These are phyloP conservation scores for Zaprionus ornatus DNA, from an alignment of 1,140 invertebrate genomes.

Conservation along the genomic window DNA sequence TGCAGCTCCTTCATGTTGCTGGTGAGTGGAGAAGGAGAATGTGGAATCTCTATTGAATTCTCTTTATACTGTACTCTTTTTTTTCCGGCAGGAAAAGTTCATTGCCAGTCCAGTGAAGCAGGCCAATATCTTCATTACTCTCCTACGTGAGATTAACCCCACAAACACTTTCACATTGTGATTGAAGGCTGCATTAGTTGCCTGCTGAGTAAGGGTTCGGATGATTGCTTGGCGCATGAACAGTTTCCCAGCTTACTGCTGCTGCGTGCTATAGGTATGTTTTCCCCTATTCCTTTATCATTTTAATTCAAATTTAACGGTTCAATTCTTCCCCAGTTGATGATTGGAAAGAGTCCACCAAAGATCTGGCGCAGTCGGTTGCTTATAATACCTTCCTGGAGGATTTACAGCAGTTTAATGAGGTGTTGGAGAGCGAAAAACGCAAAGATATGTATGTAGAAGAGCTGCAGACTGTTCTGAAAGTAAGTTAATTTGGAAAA, in stretches of 20 bases:
- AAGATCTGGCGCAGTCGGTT: slow-evolving; percentile 46
- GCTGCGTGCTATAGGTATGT: too few relatives aligned
- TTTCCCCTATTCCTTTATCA: neutral
- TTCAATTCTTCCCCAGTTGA: slow-evolving; percentile 41
- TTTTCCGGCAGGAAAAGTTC: slow-evolving; percentile 53
- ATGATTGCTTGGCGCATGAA: slow-evolving; percentile 86
- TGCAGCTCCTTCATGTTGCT: slow-evolving; percentile 74
- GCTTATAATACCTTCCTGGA: slow-evolving; percentile 62
- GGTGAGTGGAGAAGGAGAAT: slow-evolving; percentile 47
- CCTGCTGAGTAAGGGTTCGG: slow-evolving; percentile 82
- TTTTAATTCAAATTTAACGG: neutral
- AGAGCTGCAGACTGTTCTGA: slow-evolving; percentile 41
- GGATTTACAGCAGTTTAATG: slow-evolving; percentile 52
- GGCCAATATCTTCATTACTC: slow-evolving; percentile 69
- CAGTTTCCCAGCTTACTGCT: slow-evolving; percentile 68
- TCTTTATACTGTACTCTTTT: too few relatives aligned
- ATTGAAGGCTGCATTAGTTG: slow-evolving; percentile 83
- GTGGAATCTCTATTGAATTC: neutral
- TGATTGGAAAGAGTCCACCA: slow-evolving; percentile 50
- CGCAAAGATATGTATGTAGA: slow-evolving; percentile 50
- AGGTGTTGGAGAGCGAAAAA: slow-evolving; percentile 49
- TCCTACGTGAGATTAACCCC: slow-evolving; percentile 59
- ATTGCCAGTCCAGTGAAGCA: slow-evolving; percentile 66
- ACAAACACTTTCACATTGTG: slow-evolving; percentile 41
- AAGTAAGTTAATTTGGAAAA: slow-evolving; percentile 46